Base-by-base conservation (phyloP, 2,797 vertebrate species). In the Austrolebias charrua region DNA sequence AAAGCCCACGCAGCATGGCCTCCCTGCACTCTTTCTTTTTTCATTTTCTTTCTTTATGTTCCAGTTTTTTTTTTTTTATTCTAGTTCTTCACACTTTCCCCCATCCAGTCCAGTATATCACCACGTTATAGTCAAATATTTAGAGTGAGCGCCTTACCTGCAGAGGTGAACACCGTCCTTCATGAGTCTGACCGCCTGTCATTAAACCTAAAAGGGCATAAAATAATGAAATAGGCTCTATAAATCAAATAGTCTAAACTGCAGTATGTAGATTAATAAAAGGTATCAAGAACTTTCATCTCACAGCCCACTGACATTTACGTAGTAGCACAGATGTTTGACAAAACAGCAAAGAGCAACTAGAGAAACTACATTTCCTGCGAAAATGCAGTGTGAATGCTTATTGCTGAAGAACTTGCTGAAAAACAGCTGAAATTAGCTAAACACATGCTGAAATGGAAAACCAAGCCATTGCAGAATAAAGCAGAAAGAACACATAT, bases 1-100 rank as follows among this genome's bases (percentile, higher is more conserved):
- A 96, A 96, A 93, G 88, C 87, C 93, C 90, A 94, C 93, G 95
- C 96, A 95, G 96, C 96, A 98, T 98, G 96, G 96, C 96, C 94
- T 94, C 95, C 95, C 95, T 90, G 90, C 95, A 92, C 94, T 95
- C 95, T 96, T 96, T 94, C 8, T 18, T 10, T 92, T 91, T 95
- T 93, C 93, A 89, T 75, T 76, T 77, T 93, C 93, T 89, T 86
- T 84, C 56, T 50, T 51, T 76, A 79, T 48, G 20, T 85, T 70
- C 38, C 45, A 65, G 63, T 75, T 82, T 40, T 69, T 71, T 58
- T 67, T 63, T 77, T 79, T 43, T 70, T 66, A 57, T 69, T 62
- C 75, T 49, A 48, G 42, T 81, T 80, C 62, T 65, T 31, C 55
- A 82, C 80, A 82, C 76, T 88, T 48, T 85, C 60, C 81, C 70